Conservation (phyloP, 2,797 vertebrate genomes). For the Gephyroberyx darwinii region DNA sequence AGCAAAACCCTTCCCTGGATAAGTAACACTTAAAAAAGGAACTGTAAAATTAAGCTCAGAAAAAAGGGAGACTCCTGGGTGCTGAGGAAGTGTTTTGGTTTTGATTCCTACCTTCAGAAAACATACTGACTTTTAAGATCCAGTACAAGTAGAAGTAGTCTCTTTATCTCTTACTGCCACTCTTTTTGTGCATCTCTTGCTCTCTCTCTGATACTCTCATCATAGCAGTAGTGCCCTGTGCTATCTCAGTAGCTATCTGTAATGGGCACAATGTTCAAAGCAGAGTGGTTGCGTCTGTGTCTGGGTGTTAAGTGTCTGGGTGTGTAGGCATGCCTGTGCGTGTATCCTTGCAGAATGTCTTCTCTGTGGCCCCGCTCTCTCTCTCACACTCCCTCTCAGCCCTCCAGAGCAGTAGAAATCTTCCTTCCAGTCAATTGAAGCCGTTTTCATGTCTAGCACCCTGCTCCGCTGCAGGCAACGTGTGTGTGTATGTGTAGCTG, state of each 20-base stretch:
- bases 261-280: slow-evolving; percentile 68
- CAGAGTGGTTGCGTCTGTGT: slow-evolving; percentile 54
- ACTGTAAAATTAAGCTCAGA: slow-evolving; percentile 55
- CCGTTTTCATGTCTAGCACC: slow-evolving; percentile 66
- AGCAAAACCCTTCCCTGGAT: slow-evolving; percentile 32
- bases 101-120: slow-evolving; percentile 52
- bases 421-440: slow-evolving; percentile 72
- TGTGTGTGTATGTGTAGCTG: slow-evolving; percentile 28
- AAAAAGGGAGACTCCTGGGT: slow-evolving; percentile 47
- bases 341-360: slow-evolving; percentile 41
- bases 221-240: slow-evolving; percentile 54
- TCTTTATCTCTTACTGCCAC: slow-evolving; percentile 62
- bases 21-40: slow-evolving; percentile 51
- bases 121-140: slow-evolving; percentile 46
- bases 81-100: slow-evolving; percentile 39
- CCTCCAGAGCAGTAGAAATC: slow-evolving; percentile 56
- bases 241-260: slow-evolving; percentile 69
- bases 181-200: slow-evolving; percentile 39
- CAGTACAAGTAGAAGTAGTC: slow-evolving; percentile 34
- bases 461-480: slow-evolving; percentile 47
- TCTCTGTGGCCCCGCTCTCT: slow-evolving; percentile 26
- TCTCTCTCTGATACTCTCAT: slow-evolving; percentile 56
- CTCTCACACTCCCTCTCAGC: slow-evolving; percentile 26
- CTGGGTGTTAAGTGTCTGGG: slow-evolving; percentile 61
- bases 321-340: slow-evolving; percentile 28